Evolutionary conservation across 1,140 invertebrate species (phyloP).

Genomic region (Lordiphosa collinella): DNA sequence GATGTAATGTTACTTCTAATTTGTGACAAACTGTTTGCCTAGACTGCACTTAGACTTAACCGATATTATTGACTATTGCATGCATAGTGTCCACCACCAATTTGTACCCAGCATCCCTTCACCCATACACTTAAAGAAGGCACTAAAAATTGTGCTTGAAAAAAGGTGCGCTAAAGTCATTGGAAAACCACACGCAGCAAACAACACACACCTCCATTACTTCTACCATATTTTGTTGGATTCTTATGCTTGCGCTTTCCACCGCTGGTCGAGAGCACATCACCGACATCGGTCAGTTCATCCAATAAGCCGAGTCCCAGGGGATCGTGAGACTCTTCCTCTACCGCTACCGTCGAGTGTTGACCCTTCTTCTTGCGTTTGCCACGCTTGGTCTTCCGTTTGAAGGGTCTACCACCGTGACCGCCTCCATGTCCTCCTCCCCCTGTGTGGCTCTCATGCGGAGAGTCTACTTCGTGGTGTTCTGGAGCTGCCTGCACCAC

Average conservation of each 20-base stretch:
- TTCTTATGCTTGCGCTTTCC: constrained; percentile 69
- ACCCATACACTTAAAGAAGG: constrained; percentile 20
- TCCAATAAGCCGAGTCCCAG: constrained; percentile 63
- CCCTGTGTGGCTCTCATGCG: constrained; percentile 19
- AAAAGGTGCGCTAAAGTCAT: constrained; percentile 76
- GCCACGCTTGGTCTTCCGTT: constrained; percentile 56
- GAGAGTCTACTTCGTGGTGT: constrained; percentile 49
- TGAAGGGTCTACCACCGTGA: constrained; percentile 30
- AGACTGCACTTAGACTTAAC: too few relatives aligned
- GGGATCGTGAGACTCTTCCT: constrained; percentile 54
- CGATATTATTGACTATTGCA: neutral
- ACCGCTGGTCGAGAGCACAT: constrained; percentile 33
- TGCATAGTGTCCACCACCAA: neutral
- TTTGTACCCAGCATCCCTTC: too few relatives aligned
- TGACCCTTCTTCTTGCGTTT: constrained; percentile 66
- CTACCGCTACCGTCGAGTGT: constrained; percentile 31
- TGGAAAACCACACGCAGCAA: constrained; percentile 77
- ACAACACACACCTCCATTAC: constrained; percentile 78
- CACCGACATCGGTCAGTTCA: constrained; percentile 51
- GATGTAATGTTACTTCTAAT: too few relatives aligned
- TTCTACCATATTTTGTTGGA: constrained; percentile 78
- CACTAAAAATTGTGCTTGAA: constrained; percentile 59
- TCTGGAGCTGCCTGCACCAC: constrained; percentile 64
- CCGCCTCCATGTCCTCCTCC: constrained; percentile 15
- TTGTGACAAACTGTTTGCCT: too few relatives aligned